Base-by-base conservation (phyloP, 2,113 vertebrate genomes). In the Nothocercus julius region DNA sequence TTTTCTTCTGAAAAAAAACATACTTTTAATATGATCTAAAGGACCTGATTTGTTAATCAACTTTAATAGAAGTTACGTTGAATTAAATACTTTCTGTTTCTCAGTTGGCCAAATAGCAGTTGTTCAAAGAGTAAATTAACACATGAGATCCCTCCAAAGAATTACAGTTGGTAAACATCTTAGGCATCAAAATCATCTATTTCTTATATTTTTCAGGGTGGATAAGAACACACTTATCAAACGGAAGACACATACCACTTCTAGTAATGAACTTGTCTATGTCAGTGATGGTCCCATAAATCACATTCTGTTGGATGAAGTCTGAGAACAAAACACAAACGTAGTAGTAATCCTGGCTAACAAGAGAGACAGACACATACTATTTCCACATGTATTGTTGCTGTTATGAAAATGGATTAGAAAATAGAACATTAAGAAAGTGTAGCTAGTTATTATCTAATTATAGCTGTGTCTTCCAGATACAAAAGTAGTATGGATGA, bases 181-280 rank as follows among this genome's bases (percentile, higher is more conserved):
- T 32, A 74, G 36, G 62, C 40, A 83, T 84, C 30, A 67, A 92
- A 94, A 75, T 59, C 6, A 91, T 42, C 7, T 36, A 11, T 44
- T 86, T 78, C 38, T 56, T 73, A 61, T 1, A 32, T 3, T 72
- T 28, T 24, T 14, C 45, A 49, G 12, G 12, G n/a, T 61, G 49
- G 28, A 38, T 25, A 93, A 90, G 34, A 89, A 62, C 3, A 11
- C 24, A 13, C 45, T n/a, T 38, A 67, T 72, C 67, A 90, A 70
- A 76, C 7, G 18, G 34, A 75, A 90, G n/a, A 88, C 49, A 93
- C 92, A 2, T 97, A 98, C 98, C 97, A 82, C 90, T 36, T 11
- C 22, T 36, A 58, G 82, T 93, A 94, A 98, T 81, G 96, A 96
- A 95, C 36, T 42, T 95, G 54, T 45, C 24, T 5, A 4, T 68